phyloP scores from a whole-genome alignment of 2,113 vertebrate species.

The Dasyprocta punctata region DNA sequence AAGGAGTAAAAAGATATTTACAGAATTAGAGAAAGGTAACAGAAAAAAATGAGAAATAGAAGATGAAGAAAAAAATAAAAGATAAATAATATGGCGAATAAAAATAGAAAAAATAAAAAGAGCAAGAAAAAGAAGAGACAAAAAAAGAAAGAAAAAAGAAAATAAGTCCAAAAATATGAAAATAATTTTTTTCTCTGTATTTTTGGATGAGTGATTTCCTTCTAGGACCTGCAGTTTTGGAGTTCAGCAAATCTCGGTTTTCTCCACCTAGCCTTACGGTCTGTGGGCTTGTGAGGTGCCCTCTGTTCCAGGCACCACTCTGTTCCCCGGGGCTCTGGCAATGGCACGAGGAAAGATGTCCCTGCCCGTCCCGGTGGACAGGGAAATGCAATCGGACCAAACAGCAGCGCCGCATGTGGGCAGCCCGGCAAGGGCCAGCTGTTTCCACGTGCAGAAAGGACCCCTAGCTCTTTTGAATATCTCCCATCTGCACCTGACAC shows the following conservation, averaged over 20 bases:
- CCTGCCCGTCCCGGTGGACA: not conserved
- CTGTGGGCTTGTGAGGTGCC: not conserved
- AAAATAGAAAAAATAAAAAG: not conserved
- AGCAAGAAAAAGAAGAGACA: not conserved
- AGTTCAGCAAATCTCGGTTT: not conserved
- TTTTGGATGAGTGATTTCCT: not conserved
- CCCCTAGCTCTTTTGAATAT: too few species aligned
- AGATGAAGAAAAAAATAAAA: not conserved
- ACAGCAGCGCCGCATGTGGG: not conserved
- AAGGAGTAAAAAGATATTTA: too few species aligned
- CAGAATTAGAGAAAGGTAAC: too few species aligned
- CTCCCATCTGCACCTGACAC: too few species aligned
- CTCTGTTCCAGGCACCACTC: not conserved
- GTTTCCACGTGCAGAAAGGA: conserved; percentile 61
- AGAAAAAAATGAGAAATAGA: too few species aligned
- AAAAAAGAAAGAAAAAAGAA: too few species aligned
- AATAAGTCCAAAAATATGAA: not conserved
- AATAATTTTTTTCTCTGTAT: not conserved
- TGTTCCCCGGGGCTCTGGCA: not conserved
- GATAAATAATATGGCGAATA: not conserved
- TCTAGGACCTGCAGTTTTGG: not conserved
- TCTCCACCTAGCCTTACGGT: not conserved
- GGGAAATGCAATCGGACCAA: not conserved
- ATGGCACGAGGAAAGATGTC: not conserved
- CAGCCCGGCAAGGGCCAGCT: not conserved